These are phyloP conservation scores for Polyommatus iphigenia DNA, from an alignment of 2,888 invertebrate genomes.

Conservation along the genomic window DNA sequence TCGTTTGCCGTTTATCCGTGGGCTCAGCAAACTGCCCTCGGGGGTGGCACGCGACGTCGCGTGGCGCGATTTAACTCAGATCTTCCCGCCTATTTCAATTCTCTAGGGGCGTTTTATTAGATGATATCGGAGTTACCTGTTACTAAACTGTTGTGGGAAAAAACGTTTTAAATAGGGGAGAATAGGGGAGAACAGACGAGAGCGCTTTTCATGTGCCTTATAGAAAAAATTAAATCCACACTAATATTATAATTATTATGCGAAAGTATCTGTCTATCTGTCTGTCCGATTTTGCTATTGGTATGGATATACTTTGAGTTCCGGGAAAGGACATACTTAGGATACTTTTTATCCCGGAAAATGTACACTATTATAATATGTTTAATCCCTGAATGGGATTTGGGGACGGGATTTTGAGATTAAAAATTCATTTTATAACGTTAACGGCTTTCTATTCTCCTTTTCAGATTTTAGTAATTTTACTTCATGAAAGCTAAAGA, in stretches of 20 bases:
- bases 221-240: neutral
- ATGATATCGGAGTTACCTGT: constrained; percentile 29
- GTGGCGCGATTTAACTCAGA: constrained; percentile 49
- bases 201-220: neutral
- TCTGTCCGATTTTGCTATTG: too few relatives aligned
- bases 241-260: too few relatives aligned
- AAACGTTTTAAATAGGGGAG: neutral
- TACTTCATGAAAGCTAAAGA: neutral
- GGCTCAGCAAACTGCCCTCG: constrained; percentile 41
- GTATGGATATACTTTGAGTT: too few relatives aligned
- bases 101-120: constrained; percentile 20
- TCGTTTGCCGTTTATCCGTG: constrained; percentile 41
- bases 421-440: too few relatives aligned
- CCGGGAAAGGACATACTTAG: too few relatives aligned
- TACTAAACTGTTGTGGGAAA: constrained; percentile 20
- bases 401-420: too few relatives aligned
- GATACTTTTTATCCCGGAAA: neutral
- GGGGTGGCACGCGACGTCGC: constrained; percentile 44
- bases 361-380: neutral
- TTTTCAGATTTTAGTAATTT: too few relatives aligned
- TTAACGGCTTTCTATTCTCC: too few relatives aligned
- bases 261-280: too few relatives aligned
- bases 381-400: too few relatives aligned
- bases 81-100: constrained; percentile 41
- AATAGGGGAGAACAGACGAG: neutral